phyloP scores from a whole-genome alignment of 1,140 invertebrate species.

The Campoletis sonorensis region DNA sequence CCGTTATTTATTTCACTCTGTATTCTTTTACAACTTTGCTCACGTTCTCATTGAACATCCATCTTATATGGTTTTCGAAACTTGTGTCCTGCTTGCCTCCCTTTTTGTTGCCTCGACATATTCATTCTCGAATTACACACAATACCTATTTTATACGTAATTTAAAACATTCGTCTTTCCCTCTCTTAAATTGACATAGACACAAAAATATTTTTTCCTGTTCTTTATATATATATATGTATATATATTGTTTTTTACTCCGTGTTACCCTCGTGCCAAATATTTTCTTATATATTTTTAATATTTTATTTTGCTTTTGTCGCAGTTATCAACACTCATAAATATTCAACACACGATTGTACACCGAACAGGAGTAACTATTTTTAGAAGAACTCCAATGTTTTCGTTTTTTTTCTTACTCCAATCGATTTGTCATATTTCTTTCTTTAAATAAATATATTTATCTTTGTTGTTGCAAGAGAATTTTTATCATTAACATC shows the following conservation, averaged over 20 bases:
- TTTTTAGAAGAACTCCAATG: neutral
- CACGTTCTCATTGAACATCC: neutral
- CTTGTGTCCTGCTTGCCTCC: no score
- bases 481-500: conserved; percentile 48
- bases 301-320: conserved; percentile 13
- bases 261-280: neutral
- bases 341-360: conserved; percentile 31
- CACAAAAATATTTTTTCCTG: conserved; percentile 65
- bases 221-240: conserved; percentile 42
- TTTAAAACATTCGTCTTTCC: neutral
- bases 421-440: conserved; percentile 18
- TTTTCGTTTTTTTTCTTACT: conserved; percentile 15
- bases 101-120: no score
- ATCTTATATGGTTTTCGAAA: no score
- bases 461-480: conserved; percentile 29
- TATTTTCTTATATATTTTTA: conserved; percentile 32
- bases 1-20: conserved; percentile 33
- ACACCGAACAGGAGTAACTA: conserved; percentile 24
- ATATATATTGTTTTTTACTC: conserved; percentile 40
- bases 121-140: neutral
- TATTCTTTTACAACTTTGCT: conserved; percentile 28
- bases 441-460: conserved; percentile 14
- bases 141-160: neutral
- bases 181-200: conserved; percentile 45
- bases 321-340: conserved; percentile 27